Evolutionary conservation across 2,888 invertebrate species (phyloP).

Genomic region (Xylocampa areola): DNA sequence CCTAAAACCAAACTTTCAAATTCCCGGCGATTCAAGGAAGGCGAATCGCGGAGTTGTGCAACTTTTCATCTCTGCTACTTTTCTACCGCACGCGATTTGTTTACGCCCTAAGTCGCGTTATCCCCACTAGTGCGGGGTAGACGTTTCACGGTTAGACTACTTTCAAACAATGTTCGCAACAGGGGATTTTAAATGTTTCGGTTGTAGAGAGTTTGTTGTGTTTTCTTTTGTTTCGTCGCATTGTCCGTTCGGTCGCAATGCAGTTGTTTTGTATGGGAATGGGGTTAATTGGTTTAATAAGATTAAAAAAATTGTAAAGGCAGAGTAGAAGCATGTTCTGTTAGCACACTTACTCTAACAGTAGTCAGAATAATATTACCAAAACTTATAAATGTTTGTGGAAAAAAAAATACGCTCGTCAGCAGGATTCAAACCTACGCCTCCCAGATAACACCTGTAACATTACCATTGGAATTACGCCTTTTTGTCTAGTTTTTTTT

Average conservation of each 20-base stretch:
- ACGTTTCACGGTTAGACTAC: constrained; percentile 25
- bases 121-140: constrained; percentile 22
- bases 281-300: constrained; percentile 2
- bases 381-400: too few species aligned
- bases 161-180: constrained; percentile 43
- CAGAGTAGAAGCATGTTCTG: too few species aligned
- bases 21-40: neutral
- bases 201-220: neutral
- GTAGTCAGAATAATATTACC: too few species aligned
- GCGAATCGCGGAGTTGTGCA: constrained; percentile 12
- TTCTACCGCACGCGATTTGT: constrained; percentile 48
- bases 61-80: constrained; percentile 48
- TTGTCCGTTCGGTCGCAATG: constrained; percentile 16
- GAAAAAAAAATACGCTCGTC: too few species aligned
- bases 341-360: too few species aligned
- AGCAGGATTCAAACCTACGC: too few species aligned
- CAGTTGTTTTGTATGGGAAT: constrained; percentile 7
- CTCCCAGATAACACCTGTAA: too few species aligned
- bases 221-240: constrained; percentile 13
- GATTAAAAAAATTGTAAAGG: neutral
- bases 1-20: constrained; percentile 25
- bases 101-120: constrained; percentile 38
- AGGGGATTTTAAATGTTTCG: constrained; percentile 45
- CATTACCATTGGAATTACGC: too few species aligned
- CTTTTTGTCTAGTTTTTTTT: too few species aligned